phyloP scores from a whole-genome alignment of 2,888 invertebrate genomes.

The Cephonodes hylas region DNA sequence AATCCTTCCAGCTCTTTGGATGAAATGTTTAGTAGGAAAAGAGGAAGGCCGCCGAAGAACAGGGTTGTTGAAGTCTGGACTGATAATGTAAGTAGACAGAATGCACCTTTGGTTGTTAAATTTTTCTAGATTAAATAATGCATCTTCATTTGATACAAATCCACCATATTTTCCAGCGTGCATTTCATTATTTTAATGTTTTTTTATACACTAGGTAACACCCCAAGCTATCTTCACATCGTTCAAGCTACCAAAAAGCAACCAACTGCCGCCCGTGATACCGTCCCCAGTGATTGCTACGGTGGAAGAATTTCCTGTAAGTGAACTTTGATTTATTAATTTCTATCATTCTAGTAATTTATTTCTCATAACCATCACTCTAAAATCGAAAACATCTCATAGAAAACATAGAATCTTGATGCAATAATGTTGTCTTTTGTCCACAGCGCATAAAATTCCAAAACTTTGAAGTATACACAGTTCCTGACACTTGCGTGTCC shows the following conservation, averaged over 20 bases:
- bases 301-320: constrained; percentile 75
- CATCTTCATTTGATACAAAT: not conserved
- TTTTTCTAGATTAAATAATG: too few relatives aligned
- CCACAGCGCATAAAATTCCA: constrained; percentile 81
- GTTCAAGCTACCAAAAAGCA: constrained; percentile 92
- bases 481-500: constrained; percentile 82
- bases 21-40: constrained; percentile 94
- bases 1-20: constrained; percentile 88
- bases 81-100: constrained; percentile 84
- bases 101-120: too few relatives aligned
- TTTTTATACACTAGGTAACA: constrained; percentile 76
- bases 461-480: constrained; percentile 83
- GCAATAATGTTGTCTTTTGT: constrained; percentile 15
- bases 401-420: too few relatives aligned
- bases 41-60: constrained; percentile 98
- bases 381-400: not conserved
- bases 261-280: constrained; percentile 65
- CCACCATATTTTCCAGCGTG: not conserved
- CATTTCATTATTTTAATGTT: not conserved
- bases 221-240: constrained; percentile 96
- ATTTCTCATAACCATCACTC: too few relatives aligned
- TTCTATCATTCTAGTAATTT: too few relatives aligned
- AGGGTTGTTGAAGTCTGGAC: constrained; percentile 95
- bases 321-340: constrained; percentile 32
- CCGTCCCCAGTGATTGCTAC: constrained; percentile 68